Evolutionary conservation across 2,113 vertebrate genomes (phyloP).

Genomic region (Anser cygnoides): DNA sequence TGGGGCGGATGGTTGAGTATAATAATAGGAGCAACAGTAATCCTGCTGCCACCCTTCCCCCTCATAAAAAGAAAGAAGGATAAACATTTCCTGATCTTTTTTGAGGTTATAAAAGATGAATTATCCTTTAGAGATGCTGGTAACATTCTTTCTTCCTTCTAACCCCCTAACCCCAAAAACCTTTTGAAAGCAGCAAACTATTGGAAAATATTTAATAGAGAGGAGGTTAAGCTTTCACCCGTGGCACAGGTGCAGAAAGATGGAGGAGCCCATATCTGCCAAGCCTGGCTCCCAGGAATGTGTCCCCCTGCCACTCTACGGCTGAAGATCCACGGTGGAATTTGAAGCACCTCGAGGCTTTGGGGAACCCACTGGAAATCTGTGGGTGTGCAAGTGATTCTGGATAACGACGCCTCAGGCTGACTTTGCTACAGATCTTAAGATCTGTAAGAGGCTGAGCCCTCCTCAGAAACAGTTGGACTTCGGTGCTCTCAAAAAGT

Average conservation of each 20-base stretch:
- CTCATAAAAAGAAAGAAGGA: neutral
- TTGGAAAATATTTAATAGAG: neutral
- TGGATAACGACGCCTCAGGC: neutral
- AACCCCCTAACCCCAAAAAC: neutral
- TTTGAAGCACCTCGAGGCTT: neutral
- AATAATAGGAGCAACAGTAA: neutral
- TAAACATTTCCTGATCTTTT: neutral
- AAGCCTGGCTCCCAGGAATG: accelerated
- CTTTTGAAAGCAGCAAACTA: neutral
- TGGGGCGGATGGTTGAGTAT: neutral
- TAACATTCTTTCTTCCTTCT: neutral
- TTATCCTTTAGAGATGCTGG: neutral
- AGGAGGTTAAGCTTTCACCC: neutral
- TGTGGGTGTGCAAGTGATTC: neutral
- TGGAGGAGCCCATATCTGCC: neutral
- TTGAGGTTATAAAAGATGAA: neutral
- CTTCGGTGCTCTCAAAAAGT: neutral
- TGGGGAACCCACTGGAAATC: neutral
- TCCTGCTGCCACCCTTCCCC: neutral
- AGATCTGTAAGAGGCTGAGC: neutral
- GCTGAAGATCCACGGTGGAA: neutral
- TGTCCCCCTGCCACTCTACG: accelerated
- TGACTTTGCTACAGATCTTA: neutral
- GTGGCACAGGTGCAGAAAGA: neutral
- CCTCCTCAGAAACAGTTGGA: neutral